Base-by-base conservation (phyloP, 1,140 invertebrate genomes). In the Drosophila sproati region DNA sequence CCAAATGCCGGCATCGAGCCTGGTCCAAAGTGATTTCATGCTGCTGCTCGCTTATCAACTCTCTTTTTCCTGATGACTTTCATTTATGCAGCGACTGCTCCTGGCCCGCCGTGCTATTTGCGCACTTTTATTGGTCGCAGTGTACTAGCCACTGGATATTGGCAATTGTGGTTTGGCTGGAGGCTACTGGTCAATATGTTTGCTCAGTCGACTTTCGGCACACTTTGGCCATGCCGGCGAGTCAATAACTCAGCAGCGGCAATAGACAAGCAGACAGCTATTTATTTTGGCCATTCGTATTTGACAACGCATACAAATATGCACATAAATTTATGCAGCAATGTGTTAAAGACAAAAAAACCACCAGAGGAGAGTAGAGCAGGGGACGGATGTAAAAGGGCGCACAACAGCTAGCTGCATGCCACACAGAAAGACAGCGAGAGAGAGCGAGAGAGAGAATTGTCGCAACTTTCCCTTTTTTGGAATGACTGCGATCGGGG, bases 401-500 rank as follows among this genome's bases (percentile, higher is more conserved):
- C 82, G 50, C 50, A 64, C 45, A 48, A 51, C 51, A 35, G 37
- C 47, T 37, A 32, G 64, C 63, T 60, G 66, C 66, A 39, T 50
- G 55, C 66, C 66, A 57, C 64, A 69, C 10, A 7, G 39, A 10
- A 10, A 7, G 8, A 41, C 64, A 69, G 39, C 39, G 39, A 10
- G 39, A 7, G 8, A 41, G 39, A 41, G 0, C 3, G 8, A 41
- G 39, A 41, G 43, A 57, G 45, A 75, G 68, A 88, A 78, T 77
- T 78, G 79, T 88, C 73, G 70, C 72, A 81, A 81, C 85, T 89
- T 89, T 89, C 85, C 85, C 85, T 89, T 89, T 81, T 89, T 82
- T 43, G 39, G 66, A 74, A 62, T 70, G 66, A 51, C 50, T 55
- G 12, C 43, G 70, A 85, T 85, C 74, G 71, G 54, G 74, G 85